Evolutionary conservation across 2,797 vertebrate species (phyloP), one percentile per base, ranked within the genome.

Genomic region (Psittacula echo): DNA sequence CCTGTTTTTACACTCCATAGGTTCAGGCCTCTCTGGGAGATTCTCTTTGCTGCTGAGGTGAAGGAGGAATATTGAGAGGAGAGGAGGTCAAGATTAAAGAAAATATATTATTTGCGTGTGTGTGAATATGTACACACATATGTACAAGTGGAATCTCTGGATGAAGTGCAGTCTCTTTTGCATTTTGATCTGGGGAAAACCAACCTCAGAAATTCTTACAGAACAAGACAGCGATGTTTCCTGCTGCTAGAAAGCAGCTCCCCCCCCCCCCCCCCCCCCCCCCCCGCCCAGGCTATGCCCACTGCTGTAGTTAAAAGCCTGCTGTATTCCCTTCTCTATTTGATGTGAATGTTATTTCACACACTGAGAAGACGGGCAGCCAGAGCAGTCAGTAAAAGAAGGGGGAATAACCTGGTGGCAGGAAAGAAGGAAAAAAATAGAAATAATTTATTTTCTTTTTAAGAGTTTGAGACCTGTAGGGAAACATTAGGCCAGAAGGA

Each of bases 261-360:
- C 44, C 76, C 24, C 44, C 76, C 24, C 44, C 76, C 24, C 44
- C 76, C 24, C 44, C 76, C 24, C 44, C 76, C 24, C 44, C 76
- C 24, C 44, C 76, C 8, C 37, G 8, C 37, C 37, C 37, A 84
- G 51, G 60, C 85, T 89, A 90, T 92, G 87, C 76, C 91, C 85
- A 74, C 58, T 78, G 71, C 26, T 94, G 85, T 89, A 97, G 96
- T 94, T 90, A 95, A 96, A 96, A 97, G 92, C 80, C n/a, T 93
- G 71, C 89, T 95, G 83, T 60, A 32, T 85, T 78, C 93, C 82
- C 70, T 75, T 62, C 89, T 94, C 65, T 91, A 48, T 96, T 90
- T 96, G 88, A 96, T 87, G 75, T 87, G 85, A 95, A 62, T 51
- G 50, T 87, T 96, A 61, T 79, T 81, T 93, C 96, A 87, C 93